Base-by-base conservation (phyloP, 2,797 vertebrate genomes). In the Aplochiton taeniatus region DNA sequence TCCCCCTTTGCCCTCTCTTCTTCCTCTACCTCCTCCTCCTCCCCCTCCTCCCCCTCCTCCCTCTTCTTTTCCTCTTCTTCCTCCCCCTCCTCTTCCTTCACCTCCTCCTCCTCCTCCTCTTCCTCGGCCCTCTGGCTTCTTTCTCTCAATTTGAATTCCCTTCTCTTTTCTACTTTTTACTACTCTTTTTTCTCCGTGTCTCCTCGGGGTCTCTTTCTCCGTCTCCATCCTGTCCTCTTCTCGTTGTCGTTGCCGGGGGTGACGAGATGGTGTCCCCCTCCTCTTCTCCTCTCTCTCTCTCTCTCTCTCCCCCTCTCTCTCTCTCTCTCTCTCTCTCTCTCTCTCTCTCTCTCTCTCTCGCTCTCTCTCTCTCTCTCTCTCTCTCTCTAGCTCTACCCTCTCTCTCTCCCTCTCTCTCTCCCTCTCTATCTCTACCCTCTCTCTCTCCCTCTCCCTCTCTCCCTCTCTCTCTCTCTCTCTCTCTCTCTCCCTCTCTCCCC, bases 321-420 rank as follows among this genome's bases (percentile, higher is more conserved):
- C 75, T 76, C 46, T 52, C 80, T 81, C 78, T 72, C 83, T 65
- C 75, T 76, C 46, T 52, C 80, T 81, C 78, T 72, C 83, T 65
- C 75, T 76, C 46, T 52, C 80, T 81, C 78, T 72, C 83, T 65
- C 75, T 76, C 31, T 71, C 18, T 5, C 58, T 51, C 17, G 14
- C 7, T 47, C 14, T 46, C 13, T 53, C n/a, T n/a, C n/a, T n/a
- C n/a, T n/a, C n/a, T n/a, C n/a, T n/a, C n/a, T n/a, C n/a, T n/a
- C n/a, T n/a, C n/a, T 48, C 19, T 45, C 53, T 44, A n/a, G n/a
- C n/a, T n/a, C n/a, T n/a, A n/a, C n/a, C n/a, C n/a, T n/a, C n/a
- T n/a, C n/a, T n/a, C 42, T 11, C 56, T 9, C 11, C 16, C 49
- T 42, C 47, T n/a, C 20, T n/a, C 20, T 20, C 45, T 46, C 18